These are phyloP conservation scores for Halocynthia roretzi DNA, from an alignment of 23 tunicate genomes.

Conservation along the genomic window DNA sequence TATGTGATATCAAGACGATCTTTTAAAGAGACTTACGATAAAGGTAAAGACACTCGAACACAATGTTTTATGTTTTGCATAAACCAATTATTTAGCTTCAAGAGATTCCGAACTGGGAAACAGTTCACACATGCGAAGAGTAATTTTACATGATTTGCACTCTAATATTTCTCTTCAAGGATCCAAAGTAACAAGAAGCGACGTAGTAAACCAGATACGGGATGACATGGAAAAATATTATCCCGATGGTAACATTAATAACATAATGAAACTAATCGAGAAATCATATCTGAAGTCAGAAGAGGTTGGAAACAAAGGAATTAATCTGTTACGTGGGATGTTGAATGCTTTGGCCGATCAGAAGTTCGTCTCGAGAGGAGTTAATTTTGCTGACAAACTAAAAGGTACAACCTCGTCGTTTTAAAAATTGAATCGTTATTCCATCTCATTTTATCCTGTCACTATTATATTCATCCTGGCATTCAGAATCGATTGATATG, in stretches of 20 bases:
- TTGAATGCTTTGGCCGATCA: constrained; percentile 47
- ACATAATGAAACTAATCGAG: not conserved
- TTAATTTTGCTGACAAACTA: constrained; percentile 9
- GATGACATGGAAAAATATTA: constrained; percentile 5
- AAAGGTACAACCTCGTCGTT: constrained; percentile 7
- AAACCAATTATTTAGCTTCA: not conserved
- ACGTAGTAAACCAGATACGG: constrained; percentile 3
- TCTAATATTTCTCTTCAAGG: not conserved
- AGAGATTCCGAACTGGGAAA: too few relatives aligned
- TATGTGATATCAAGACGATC: constrained; percentile 33
- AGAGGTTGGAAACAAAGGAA: not conserved
- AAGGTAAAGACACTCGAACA: constrained; percentile 19
- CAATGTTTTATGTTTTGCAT: not conserved
- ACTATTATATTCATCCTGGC: not conserved
- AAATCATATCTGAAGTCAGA: not conserved
- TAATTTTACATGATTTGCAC: not conserved
- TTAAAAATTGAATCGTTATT: not conserved
- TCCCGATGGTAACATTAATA: not conserved
- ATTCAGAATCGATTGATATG: not conserved
- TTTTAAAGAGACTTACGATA: constrained; percentile 20
- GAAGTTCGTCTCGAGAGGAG: constrained; percentile 26
- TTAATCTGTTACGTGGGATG: constrained; percentile 5
- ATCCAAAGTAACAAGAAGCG: constrained; percentile 3
- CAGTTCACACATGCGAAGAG: too few relatives aligned
- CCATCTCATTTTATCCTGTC: not conserved